Evolutionary conservation across 64 coral and sea anemone genomes (phyloP).

Genomic region (Dendrophyllia cribrosa): DNA sequence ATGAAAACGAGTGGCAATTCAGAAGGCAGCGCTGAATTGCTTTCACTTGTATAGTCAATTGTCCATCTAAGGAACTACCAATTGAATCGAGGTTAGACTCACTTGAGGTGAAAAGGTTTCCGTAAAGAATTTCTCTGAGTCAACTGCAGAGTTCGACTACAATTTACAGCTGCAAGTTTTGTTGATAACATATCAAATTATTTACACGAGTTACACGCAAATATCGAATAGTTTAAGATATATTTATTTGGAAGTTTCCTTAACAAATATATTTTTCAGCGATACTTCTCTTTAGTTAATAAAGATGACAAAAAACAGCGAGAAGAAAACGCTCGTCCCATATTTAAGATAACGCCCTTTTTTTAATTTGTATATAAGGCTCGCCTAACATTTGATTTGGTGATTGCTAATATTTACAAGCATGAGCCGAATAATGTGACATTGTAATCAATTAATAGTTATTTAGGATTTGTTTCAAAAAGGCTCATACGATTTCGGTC

Average conservation of each 20-base stretch:
- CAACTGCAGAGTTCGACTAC: background rate
- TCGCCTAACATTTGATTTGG: background rate
- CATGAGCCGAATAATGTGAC: background rate
- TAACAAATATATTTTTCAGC: background rate
- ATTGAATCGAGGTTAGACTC: too few species aligned
- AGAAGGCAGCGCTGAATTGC: background rate
- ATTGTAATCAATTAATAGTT: background rate
- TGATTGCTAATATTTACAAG: constrained; percentile 6
- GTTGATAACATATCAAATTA: background rate
- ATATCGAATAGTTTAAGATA: background rate
- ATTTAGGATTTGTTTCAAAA: background rate
- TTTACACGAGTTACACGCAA: background rate
- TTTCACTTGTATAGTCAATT: background rate
- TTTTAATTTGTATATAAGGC: background rate
- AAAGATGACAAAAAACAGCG: background rate
- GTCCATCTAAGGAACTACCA: too few species aligned
- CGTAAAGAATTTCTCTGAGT: background rate
- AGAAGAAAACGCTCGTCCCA: background rate
- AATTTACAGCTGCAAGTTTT: background rate
- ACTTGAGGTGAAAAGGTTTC: background rate
- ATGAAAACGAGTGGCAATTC: background rate
- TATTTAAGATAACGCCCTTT: background rate
- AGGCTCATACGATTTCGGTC: background rate
- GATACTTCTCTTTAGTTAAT: background rate
- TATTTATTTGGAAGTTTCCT: background rate